phyloP scores from a whole-genome alignment of 2,888 invertebrate species.

The Hedychridium roseum region DNA sequence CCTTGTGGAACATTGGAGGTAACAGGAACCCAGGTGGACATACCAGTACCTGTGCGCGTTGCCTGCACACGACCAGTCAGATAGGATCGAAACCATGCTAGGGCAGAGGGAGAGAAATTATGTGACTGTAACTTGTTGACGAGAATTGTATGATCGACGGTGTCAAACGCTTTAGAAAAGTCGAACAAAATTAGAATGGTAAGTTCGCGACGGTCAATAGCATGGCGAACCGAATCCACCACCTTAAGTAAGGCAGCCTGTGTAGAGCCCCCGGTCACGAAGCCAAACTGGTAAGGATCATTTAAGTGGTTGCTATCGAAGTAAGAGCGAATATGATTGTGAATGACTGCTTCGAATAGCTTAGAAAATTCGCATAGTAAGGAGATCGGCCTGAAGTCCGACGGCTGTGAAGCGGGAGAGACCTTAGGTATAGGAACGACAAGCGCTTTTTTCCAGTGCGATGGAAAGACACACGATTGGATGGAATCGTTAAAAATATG shows the following conservation, averaged over 20 bases:
- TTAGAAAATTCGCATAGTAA: not conserved
- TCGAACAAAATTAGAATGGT: not conserved
- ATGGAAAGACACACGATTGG: not conserved
- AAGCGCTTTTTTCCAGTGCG: not conserved
- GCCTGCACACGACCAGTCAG: not conserved
- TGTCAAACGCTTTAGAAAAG: constrained; percentile 1
- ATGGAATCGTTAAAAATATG: not conserved
- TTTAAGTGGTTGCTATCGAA: not conserved
- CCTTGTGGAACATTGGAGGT: not conserved
- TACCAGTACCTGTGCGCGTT: not conserved
- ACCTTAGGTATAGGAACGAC: not conserved
- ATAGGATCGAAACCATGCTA: not conserved
- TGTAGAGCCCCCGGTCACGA: not conserved
- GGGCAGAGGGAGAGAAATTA: not conserved
- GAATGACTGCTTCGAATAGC: not conserved
- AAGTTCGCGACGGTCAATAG: not conserved
- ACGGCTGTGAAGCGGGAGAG: not conserved
- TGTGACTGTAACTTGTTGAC: not conserved
- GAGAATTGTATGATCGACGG: not conserved
- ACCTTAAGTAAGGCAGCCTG: not conserved
- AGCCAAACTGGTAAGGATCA: not conserved
- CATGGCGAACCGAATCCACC: not conserved
- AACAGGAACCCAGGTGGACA: not conserved
- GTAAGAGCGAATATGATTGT: not conserved
- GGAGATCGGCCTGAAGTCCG: not conserved